Base-by-base conservation (phyloP, 2,797 vertebrate species). In the Peromyscus melanophrys region DNA sequence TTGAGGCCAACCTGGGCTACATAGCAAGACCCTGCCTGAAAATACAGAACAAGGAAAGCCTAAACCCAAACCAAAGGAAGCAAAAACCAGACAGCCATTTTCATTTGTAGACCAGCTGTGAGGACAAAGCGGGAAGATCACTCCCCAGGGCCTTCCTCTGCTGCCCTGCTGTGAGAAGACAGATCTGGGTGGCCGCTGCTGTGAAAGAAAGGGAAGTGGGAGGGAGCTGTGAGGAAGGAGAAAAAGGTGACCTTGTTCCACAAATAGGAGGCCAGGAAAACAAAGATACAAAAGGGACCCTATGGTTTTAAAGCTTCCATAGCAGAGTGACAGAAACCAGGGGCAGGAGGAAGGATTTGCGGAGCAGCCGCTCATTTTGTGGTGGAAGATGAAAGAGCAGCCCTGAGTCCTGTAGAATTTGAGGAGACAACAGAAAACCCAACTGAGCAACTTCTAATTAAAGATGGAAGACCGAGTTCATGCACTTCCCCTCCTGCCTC, bases 361-460 rank as follows among this genome's bases (percentile, higher is more conserved):
- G 11, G 85, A 80, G 31, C 23, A 86, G 43, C 57, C 71, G 29
- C 29, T 95, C 21, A 31, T 80, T 82, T 59, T 77, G 61, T n/a
- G n/a, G 63, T 25, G 4, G 55, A 71, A 59, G 71, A 49, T 78
- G 85, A 83, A 34, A 21, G 67, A 11, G 31, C 1, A 29, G 71
- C 17, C 67, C 57, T 31, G 25, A 16, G 75, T 83, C 63, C 43
- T 10, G 40, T 0, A 37, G 63, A 83, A 90, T 61, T 80, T n/a
- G 81, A 94, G 61, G 34, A 43, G 71, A 88, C 31, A 46, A 81
- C 31, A 71, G 80, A 95, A 92, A 77, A 27, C 9, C 85, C 85
- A 87, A 1, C 12, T 43, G 40, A 77, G 69, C 5, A 14, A 31
- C 85, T 90, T 90, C 27, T 96, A 76, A 84, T 92, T 73, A 76